Percentiles rank a stretch among this genome's conserved stretches.
Evolutionary conservation across 1,140 invertebrate genomes (phyloP).

Genomic region (Vollenhovia emeryi): DNA sequence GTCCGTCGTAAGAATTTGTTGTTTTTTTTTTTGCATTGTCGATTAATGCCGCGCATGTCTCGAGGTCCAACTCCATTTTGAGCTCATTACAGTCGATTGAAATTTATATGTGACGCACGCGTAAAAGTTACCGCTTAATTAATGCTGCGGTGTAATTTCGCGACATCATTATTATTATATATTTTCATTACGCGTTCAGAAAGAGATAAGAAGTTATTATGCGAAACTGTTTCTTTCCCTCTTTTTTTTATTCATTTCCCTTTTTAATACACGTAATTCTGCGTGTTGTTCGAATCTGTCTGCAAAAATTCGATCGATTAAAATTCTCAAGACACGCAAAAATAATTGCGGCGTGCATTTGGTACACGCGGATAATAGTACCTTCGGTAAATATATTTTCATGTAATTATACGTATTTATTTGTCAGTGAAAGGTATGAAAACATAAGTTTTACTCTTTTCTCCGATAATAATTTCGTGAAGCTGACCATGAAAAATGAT

Average conservation of each 20-base stretch:
- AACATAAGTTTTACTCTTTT: background rate
- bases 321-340: background rate
- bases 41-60: background rate
- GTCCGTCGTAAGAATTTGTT: background rate
- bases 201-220: background rate
- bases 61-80: constrained; percentile 31
- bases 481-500: background rate
- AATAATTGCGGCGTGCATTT: background rate
- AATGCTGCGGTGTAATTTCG: background rate
- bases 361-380: background rate
- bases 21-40: constrained; percentile 38
- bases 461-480: background rate
- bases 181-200: background rate
- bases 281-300: background rate
- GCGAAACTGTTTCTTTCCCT: background rate
- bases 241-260: background rate
- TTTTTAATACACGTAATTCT: background rate
- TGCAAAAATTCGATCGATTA: background rate
- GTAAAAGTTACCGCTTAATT: constrained; percentile 17
- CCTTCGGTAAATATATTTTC: background rate
- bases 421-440: background rate
- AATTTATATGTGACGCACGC: constrained; percentile 2
- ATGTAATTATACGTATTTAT: background rate
- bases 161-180: constrained; percentile 9
- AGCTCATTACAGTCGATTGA: constrained; percentile 43